A percentile compares a stretch with the other conserved stretches of the same genome.
phyloP scores from a whole-genome alignment of 2,888 invertebrate species.

The Neoascia interrupta region DNA sequence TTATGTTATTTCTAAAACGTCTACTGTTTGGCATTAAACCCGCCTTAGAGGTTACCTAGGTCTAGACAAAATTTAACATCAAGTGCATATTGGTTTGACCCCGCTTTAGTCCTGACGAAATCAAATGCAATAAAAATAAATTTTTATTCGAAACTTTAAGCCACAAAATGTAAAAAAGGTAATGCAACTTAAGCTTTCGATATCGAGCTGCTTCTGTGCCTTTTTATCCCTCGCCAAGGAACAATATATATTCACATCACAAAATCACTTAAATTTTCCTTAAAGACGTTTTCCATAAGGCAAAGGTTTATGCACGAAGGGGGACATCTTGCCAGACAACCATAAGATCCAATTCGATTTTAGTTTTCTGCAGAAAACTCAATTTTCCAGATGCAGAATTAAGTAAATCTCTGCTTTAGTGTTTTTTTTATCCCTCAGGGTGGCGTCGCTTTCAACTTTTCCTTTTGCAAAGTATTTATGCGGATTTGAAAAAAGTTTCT shows the following conservation, averaged over 20 bases:
- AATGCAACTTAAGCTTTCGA: background rate
- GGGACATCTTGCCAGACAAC: background rate
- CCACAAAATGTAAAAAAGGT: background rate
- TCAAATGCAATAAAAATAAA: no score
- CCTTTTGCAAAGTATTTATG: background rate
- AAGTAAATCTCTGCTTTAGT: background rate
- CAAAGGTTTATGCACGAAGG: background rate
- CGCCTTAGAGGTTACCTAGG: no score
- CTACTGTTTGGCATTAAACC: no score
- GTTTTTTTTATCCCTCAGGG: background rate
- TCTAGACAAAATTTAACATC: no score
- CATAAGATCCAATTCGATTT: background rate
- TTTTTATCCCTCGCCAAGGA: no score
- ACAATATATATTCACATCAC: background rate
- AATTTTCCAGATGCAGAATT: conserved; percentile 11
- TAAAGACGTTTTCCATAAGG: background rate
- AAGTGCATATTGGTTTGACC: no score
- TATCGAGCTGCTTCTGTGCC: no score
- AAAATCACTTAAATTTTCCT: background rate
- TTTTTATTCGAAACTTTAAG: no score
- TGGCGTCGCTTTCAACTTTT: conserved; percentile 2
- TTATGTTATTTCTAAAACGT: no score
- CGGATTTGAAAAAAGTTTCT: conserved; percentile 4
- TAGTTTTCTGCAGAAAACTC: conserved; percentile 1
- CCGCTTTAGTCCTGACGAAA: no score